Evolutionary conservation across 2,797 vertebrate species (phyloP), one percentile per base, ranked within the genome.

Genomic region (Eupleurogrammus muticus): DNA sequence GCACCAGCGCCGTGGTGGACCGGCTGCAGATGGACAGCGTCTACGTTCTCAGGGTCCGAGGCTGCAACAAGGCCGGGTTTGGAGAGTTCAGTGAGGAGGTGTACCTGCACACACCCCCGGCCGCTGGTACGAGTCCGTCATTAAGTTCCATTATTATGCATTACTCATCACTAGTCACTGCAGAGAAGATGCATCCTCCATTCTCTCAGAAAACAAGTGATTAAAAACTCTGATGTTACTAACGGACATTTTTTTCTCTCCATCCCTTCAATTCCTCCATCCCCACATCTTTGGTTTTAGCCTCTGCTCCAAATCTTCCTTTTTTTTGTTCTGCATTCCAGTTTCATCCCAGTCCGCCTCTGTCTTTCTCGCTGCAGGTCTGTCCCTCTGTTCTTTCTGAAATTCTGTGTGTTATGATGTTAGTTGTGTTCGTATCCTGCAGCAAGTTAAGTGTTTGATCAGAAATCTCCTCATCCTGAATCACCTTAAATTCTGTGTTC

Each of bases 51-150:
- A 86, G 97, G 14, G 97, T 99, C 61, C 93, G 95, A 8, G 97
- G 97, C 67, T 98, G 94, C 93, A 99, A 99, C 90, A 98, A 98
- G 89, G 97, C 97, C 0, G 97, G 97, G 0, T 97, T 96, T 0
- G 97, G 97, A 10, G 97, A 98, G 4, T 98, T 97, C 94, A 99
- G 97, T 0, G 97, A 99, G 48, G 97, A 99, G 4, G 94, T 99
- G 60, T 97, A 98, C 86, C 94, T 99, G 62, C 97, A 97, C 89
- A 99, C 97, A 0, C 97, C 98, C 0, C 98, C 97, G 0, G 97
- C 98, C 0, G 96, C 96, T 5, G 97, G 97, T 99, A 86, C 92
- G 87, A 88, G n/a, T n/a, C n/a, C n/a, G n/a, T n/a, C n/a, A n/a
- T n/a, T n/a, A n/a, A n/a, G n/a, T n/a, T n/a, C n/a, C n/a, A n/a